Evolutionary conservation across 2,113 vertebrate species (phyloP).

Genomic region (Colaptes auratus): DNA sequence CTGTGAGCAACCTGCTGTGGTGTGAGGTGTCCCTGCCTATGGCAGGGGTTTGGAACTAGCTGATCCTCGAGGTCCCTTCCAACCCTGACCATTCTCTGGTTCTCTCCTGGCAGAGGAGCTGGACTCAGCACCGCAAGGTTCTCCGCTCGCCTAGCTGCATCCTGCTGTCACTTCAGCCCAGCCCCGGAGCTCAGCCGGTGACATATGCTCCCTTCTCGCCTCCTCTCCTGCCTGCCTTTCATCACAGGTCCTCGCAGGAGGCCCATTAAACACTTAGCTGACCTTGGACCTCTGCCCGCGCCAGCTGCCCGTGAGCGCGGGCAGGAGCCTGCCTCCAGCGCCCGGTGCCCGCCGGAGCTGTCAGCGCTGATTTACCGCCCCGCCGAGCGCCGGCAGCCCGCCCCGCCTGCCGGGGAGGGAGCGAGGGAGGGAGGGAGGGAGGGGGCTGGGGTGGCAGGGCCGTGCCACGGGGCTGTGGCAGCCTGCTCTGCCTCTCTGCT

Average conservation of each 20-base stretch:
- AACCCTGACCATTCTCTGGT: too few relatives aligned
- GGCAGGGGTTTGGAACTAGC: too few relatives aligned
- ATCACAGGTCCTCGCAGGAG: constrained; percentile 38
- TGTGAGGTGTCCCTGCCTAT: too few relatives aligned
- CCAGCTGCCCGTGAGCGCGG: background rate
- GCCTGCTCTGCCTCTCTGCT: background rate
- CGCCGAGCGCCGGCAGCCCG: accelerated
- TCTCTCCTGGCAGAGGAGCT: background rate
- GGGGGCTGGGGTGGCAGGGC: background rate
- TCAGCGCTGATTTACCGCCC: background rate
- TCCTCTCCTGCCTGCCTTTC: background rate
- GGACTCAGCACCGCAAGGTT: background rate
- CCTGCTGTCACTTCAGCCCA: background rate
- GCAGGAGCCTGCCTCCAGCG: background rate
- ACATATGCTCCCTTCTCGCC: constrained; percentile 43
- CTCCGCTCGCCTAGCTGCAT: background rate
- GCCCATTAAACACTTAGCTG: constrained; percentile 58
- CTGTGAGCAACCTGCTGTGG: too few relatives aligned
- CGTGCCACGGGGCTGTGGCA: background rate
- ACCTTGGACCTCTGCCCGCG: constrained; percentile 56
- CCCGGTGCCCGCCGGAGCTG: background rate
- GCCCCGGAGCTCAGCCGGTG: background rate
- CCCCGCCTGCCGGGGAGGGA: accelerated
- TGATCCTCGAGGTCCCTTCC: too few relatives aligned
- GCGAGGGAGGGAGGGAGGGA: background rate